phyloP scores from a whole-genome alignment of 2,797 vertebrate species.

The Melanotaenia parkinsoni region DNA sequence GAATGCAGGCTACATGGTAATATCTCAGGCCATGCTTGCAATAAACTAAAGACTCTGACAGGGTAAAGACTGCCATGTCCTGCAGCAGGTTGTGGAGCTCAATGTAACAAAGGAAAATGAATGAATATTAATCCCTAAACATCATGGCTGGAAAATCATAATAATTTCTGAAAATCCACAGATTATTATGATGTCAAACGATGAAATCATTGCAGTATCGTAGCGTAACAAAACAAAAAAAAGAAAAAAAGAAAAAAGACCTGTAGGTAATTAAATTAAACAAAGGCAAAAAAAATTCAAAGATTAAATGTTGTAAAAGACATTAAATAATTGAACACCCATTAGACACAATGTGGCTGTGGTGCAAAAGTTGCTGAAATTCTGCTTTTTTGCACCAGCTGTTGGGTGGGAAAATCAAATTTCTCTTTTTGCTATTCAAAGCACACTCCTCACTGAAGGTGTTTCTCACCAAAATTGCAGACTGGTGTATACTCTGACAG shows the following conservation, averaged over 20 bases:
- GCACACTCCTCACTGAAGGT: conserved; percentile 37
- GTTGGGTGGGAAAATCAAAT: conserved; percentile 58
- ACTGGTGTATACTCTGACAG: conserved; percentile 16
- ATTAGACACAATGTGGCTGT: conserved; percentile 27
- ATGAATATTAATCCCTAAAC: not conserved
- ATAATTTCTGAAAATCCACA: not conserved
- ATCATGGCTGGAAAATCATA: too few relatives aligned
- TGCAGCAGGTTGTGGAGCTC: not conserved
- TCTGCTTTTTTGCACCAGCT: conserved; percentile 61
- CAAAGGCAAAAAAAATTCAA: not conserved
- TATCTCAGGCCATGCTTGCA: conserved; percentile 38
- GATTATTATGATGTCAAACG: not conserved
- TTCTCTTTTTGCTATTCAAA: conserved; percentile 36
- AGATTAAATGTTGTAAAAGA: not conserved
- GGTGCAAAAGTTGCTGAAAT: conserved; percentile 34
- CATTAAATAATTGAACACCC: not conserved
- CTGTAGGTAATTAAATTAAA: not conserved
- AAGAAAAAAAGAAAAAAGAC: not conserved
- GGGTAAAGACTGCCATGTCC: not conserved
- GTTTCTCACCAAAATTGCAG: conserved; percentile 51
- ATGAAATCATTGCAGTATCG: not conserved
- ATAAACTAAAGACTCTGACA: conserved; percentile 18
- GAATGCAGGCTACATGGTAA: conserved; percentile 67
- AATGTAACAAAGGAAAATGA: not conserved
- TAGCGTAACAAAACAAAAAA: not conserved